Base-by-base conservation (phyloP, 2,113 vertebrate genomes). In the Esox niger region DNA sequence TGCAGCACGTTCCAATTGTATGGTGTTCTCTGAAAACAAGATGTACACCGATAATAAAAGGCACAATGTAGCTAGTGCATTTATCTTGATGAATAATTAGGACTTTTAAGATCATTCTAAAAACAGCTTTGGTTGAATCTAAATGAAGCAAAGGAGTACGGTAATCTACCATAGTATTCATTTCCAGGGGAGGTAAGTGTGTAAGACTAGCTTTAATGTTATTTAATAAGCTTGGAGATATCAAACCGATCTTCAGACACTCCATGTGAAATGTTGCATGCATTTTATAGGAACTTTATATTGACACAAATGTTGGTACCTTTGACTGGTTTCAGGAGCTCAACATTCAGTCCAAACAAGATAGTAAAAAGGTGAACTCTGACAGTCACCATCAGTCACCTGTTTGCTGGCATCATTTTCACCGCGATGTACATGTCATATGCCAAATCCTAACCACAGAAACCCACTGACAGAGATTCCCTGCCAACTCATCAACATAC, bases 321-420 rank as follows among this genome's bases (percentile, higher is more conserved):
- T n/a, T 35, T 74, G 70, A 82, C 20, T 68, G 75, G 75, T 68
- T 62, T 56, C 23, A 66, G 64, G 59, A 13, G 43, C 70, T 83
- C 66, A 59, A 71, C 75, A 64, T 71, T 80, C 75, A 64, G 49
- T 32, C 38, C 6, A 61, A 57, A 33, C 83, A 68, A 88, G 66
- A 72, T 66, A 10, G 59, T 69, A 80, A 85, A 87, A 78, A 88
- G 76, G 71, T 82, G 76, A 86, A 30, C 58, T 66, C 58, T 61
- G 66, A 72, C 74, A 75, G 26, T 67, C 64, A 55, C 62, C 65
- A 75, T 76, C 65, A 73, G 68, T 80, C 81, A 85, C 75, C 74
- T 76, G 60, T 81, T 62, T 68, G 64, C 62, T 29, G 26, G 69
- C 4, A 46, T 77, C 72, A 76, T 58, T 66, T 75, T 74, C 62